Base-by-base conservation (phyloP, 2,888 invertebrate genomes). In the Escarpia spicata region DNA sequence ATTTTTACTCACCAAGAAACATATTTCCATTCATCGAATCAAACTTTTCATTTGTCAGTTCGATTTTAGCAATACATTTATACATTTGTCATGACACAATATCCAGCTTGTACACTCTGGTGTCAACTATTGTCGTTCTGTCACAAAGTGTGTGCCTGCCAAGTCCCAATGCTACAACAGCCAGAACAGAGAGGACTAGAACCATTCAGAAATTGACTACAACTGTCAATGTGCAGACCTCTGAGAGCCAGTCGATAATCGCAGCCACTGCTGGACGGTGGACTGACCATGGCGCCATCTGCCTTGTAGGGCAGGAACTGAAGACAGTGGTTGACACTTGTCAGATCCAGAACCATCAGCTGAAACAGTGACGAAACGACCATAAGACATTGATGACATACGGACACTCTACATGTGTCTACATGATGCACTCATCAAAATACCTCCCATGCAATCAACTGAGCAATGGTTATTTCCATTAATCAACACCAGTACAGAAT, bases 221-320 rank as follows among this genome's bases (percentile, higher is more conserved):
- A 91, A 43, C 44, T 43, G 37, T 43, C 37, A 9, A 4, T 90
- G 90, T 6, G 43, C 92, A 91, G 92, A 96, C 96, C 96, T 96
- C 96, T 96, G 10, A 96, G 94, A 60, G 96, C 96, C 92, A 96
- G 95, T 89, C 96, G 96, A 91, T 95, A 43, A 26, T 91, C 52
- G 45, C 45, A n/a, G 45, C 26, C 52, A 19, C 26, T n/a, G 26
- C 91, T 91, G 95, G 3, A 94, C 94, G n/a, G 75, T 43, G 96
- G 96, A 93, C 96, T 96, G 95, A 96, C 96, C 91, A 95, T 95
- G 37, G 96, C 96, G 43, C 96, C 96, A 93, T 96, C 96, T n/a
- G 96, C 96, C 94, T 95, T 95, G n/a, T 96, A 96, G 90, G 95
- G 95, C 93, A 96, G 96, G 15, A 95, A 96, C 94, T 96, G 96